A percentile compares a stretch with the other conserved stretches of the same genome.
Conservation (phyloP, 1,140 invertebrate genomes). For the Dryas iulia region DNA sequence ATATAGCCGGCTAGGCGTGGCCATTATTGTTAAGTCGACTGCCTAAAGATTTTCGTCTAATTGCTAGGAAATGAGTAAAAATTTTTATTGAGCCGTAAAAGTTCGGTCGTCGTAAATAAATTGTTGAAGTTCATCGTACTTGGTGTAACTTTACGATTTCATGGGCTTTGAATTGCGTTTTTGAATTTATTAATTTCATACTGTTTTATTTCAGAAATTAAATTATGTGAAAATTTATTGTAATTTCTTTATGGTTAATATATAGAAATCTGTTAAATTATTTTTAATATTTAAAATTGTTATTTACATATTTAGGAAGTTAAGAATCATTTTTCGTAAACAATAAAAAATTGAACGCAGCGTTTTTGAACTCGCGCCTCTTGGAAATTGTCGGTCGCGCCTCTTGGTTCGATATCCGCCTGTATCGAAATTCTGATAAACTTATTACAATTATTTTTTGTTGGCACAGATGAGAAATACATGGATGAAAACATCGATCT, state of each 20-base stretch:
- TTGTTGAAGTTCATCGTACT: constrained; percentile 40
- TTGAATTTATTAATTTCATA: constrained; percentile 31
- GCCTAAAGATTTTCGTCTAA: constrained; percentile 39
- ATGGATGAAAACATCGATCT: no score
- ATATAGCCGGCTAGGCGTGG: constrained; percentile 17
- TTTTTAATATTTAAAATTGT: no score
- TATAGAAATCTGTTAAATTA: no score
- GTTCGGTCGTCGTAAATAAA: constrained; percentile 44
- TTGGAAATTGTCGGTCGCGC: no score
- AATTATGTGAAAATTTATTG: background rate
- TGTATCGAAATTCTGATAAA: no score
- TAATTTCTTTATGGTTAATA: background rate
- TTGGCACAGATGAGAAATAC: no score
- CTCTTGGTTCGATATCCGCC: no score
- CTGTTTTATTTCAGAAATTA: background rate
- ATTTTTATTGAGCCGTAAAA: constrained; percentile 46
- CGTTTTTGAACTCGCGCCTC: no score
- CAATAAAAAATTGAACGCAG: no score
- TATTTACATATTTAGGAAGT: background rate
- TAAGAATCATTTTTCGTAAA: no score
- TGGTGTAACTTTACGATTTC: constrained; percentile 34
- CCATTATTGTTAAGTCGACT: constrained; percentile 10
- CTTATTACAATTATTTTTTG: no score
- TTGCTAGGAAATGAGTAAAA: constrained; percentile 43
- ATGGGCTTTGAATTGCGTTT: constrained; percentile 34